Evolutionary conservation across 92 coral and sea anemone species (phyloP), one percentile per base, ranked within the genome.

Genomic region (Phymanthus crucifer): DNA sequence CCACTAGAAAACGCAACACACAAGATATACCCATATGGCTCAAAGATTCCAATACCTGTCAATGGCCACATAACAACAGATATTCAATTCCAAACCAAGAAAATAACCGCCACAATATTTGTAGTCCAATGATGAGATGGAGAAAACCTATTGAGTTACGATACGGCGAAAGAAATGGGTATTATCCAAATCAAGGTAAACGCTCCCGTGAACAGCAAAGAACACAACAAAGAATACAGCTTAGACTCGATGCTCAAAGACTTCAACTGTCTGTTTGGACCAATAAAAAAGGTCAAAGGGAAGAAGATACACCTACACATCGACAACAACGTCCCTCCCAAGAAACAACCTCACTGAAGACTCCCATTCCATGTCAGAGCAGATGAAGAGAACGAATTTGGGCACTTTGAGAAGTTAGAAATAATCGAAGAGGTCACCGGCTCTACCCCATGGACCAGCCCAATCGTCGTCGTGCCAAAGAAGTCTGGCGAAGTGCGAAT

Each of bases 341-440:
- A 40, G 11, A 56, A 70, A 32, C 81, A 77, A 72, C 65, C 65
- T 52, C 68, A 35, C 50, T 71, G 73, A 32, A 77, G 73, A 38
- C 38, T 77, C 19, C 81, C 80, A 4, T 72, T 72, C 40, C 14
- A 45, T 45, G 14, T 45, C 50, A 45, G 50, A 45, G 50, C 50
- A 34, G 69, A 47, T 38, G 68, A 35, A 54, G 83, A 43, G 43
- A 38, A 26, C 38, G 35, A 70, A 47, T 66, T 83, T 26, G 24
- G 69, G 35, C 33, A 67, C 16, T 21, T 73, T 57, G 58, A 67
- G 32, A 83, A 70, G 43, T 52, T 40, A 17, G 83, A 84, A 26
- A 84, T 61, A 11, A 84, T 84, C 43, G 88, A 84, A 70, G 67
- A 54, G n/a, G n/a, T 84, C 70, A 52, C 24, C 12, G 45, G 89